Percentiles rank a stretch among this genome's conserved stretches.
Conservation (phyloP, 2,113 vertebrate species). For the Hymenochirus boettgeri region DNA sequence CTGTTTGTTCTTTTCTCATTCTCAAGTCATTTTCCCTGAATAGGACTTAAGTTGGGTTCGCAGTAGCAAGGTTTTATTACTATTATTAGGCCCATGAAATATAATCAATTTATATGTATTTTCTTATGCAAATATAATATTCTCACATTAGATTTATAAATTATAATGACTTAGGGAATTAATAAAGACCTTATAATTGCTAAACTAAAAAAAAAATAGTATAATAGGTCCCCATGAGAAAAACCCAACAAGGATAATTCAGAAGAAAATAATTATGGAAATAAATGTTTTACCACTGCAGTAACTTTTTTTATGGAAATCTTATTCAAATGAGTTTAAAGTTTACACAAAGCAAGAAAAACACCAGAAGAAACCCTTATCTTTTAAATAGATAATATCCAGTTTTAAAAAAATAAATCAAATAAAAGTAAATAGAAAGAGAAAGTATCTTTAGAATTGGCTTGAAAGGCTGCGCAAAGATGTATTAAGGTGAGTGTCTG, state of each 20-base stretch:
- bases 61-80: no score
- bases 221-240: slow-evolving; percentile 2
- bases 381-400: no score
- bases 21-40: no score
- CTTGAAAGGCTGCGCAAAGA: no score
- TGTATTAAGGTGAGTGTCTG: no score
- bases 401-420: no score
- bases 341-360: slow-evolving; percentile 27
- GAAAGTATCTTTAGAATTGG: no score
- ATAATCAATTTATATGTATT: slow-evolving; percentile 2
- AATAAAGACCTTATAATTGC: slow-evolving; percentile 14
- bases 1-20: no score
- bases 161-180: slow-evolving; percentile 1
- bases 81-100: no score
- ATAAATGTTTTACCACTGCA: slow-evolving; percentile 22
- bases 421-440: no score
- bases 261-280: slow-evolving; percentile 33
- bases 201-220: slow-evolving; percentile 14
- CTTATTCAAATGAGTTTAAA: slow-evolving; percentile 22
- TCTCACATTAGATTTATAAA: slow-evolving; percentile 8
- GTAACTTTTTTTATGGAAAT: slow-evolving; percentile 18
- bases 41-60: no score
- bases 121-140: slow-evolving; percentile 3
- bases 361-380: no score
- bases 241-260: slow-evolving; percentile 17